Evolutionary conservation across 2,113 vertebrate genomes (phyloP), one percentile per base, ranked within the genome.

Genomic region (Glaucidium brasilianum): DNA sequence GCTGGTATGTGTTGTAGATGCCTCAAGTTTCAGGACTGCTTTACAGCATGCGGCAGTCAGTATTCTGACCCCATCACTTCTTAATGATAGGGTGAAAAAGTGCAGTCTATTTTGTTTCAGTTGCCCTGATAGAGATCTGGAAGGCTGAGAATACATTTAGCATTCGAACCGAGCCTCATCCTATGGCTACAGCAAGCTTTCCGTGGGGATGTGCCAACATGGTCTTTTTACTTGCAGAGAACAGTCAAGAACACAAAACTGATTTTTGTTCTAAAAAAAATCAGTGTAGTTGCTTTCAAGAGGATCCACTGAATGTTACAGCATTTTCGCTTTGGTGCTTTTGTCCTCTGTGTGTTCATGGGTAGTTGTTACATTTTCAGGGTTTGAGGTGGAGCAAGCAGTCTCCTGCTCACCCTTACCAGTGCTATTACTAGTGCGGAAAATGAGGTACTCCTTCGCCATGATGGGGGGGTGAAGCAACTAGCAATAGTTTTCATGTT

Each of bases 291-390:
- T 35, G 15, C 53, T 89, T 91, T 78, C 26, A 78, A 39, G 56
- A 43, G 39, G 18, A 64, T 78, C 56, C 35, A 1, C 15, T 72
- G 60, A 25, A 55, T 27, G 20, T 84, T 63, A 41, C 0, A 3
- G 39, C 10, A 15, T 11, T 89, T 76, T 63, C 27, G 11, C 29
- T 76, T 84, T 20, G 63, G 49, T 87, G 73, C 18, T 69, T 59
- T 58, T 92, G 43, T 92, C 16, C 29, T 15, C 21, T 63, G 3
- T 43, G 49, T 37, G 14, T 37, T 83, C 23, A 35, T 55, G 49
- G 32, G 8, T n/a, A 2, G 0, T 20, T 2, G 5, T 83, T 80
- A 5, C 0, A 0, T 23, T 55, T 72, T 74, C 13, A 15, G 34
- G 22, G 39, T 84, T 84, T 75, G 72, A 60, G 84, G 16, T 73